Conservation (phyloP, 2,797 vertebrate genomes). For the Falco biarmicus region DNA sequence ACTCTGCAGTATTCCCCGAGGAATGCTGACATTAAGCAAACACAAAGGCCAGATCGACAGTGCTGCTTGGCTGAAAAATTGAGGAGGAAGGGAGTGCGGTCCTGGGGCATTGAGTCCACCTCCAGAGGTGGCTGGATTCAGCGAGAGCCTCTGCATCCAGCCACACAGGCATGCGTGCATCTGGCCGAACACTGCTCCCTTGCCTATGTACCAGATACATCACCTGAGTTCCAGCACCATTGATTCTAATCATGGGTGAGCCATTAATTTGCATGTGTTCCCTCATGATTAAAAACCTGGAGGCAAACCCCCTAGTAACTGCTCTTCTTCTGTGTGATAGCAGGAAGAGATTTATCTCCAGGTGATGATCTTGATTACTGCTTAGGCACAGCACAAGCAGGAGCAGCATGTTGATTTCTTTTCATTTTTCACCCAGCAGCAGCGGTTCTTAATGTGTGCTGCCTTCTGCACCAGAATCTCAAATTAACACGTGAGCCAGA, state of each 20-base stretch:
- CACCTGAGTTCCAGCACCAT: accelerated
- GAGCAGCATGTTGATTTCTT: constrained; percentile 25
- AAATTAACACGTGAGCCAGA: neutral
- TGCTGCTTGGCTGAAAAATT: neutral
- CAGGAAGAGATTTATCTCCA: constrained; percentile 46
- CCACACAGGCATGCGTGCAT: neutral
- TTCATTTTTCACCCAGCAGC: constrained; percentile 4
- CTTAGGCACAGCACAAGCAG: neutral
- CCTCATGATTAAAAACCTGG: neutral
- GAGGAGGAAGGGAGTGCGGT: neutral
- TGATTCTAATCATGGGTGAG: neutral
- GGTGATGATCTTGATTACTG: constrained; percentile 51
- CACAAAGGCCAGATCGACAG: neutral
- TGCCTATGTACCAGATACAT: neutral
- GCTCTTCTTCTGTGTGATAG: neutral
- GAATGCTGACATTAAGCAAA: neutral
- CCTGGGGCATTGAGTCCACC: neutral
- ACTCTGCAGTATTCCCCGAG: neutral
- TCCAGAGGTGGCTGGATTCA: accelerated
- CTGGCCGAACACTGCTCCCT: neutral
- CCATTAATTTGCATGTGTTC: constrained; percentile 14
- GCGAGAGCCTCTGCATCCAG: accelerated
- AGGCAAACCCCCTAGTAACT: neutral
- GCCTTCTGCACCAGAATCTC: neutral
- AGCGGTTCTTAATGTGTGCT: neutral